Evolutionary conservation across 1,140 invertebrate species (phyloP), one percentile per base, ranked within the genome.

Genomic region (Drosophila melanogaster): DNA sequence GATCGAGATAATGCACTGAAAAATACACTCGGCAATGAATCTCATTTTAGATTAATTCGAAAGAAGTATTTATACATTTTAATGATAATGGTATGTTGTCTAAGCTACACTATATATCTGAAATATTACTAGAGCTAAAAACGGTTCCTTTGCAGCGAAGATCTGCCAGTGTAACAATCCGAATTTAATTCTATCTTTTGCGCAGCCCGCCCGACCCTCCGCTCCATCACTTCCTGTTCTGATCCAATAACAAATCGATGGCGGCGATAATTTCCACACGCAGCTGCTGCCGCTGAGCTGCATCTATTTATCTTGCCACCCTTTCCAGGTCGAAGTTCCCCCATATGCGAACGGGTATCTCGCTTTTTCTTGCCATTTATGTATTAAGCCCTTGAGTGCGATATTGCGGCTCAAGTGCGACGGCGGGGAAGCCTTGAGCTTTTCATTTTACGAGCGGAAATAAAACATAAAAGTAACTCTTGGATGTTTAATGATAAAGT

Each of bases 401-500:
- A 87, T 86, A 86, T 86, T 86, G 81, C 61, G 83, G 75, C 83
- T 87, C 79, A 83, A 85, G 81, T 85, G 81, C 62, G 67, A 86
- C 75, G 24, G 51, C 54, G 57, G 47, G 30, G 40, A 54, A 55
- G 83, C 83, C 79, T 87, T 61, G 72, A 87, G 81, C 83, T 83
- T 73, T 64, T 69, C 76, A 70, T 54, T 60, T 64, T 57, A 62
- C 56, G 55, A 81, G 74, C 79, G 83, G 83, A 86, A 89, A 86
- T 83, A 87, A 87, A 86, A 78, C 83, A 87, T 83, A 87, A 86
- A 87, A 87, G 83, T 87, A 79, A 83, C 83, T 87, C 79, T 87
- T 87, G 79, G 79, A 72, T 87, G 79, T 81, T 86, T 86, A 86
- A 86, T 86, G 83, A 86, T 86, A 86, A 86, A 86, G 83, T 81